Base-by-base conservation (phyloP, 2,888 invertebrate genomes). In the Toxonevra muliebris region DNA sequence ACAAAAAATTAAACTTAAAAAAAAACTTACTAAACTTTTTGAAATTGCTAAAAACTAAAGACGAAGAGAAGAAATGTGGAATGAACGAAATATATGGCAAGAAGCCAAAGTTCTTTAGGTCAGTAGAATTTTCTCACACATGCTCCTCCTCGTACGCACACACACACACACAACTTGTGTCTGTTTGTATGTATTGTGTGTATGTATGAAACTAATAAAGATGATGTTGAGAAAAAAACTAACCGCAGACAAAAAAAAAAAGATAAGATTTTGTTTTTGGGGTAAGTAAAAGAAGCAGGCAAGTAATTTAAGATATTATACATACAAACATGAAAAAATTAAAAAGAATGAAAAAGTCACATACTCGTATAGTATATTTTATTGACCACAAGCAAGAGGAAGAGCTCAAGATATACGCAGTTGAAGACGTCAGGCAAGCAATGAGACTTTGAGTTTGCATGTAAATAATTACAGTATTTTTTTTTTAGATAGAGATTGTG, bases 61-160 rank as follows among this genome's bases (percentile, higher is more conserved):
- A 20, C 17, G 59, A 64, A 61, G n/a, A 52, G 40, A 61, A 43
- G 48, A 48, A 17, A 12, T 12, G 15, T 45, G 53, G 12, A 53
- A 17, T 8, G 43, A 41, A 40, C 40, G 40, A 61, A 61, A 61
- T 59, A 69, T 66, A 69, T 70, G 71, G 69, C 76, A 70, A 80
- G 77, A 81, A 80, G 80, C 79, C 82, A 80, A 82, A 80, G 80
- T 81, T 80, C 82, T 80, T 76, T 80, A 79, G 82, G 80, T 80
- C 80, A 80, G 81, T 82, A 81, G 82, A 80, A 79, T 80, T 82
- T 82, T 79, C 79, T 79, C 82, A 82, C 65, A 73, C 69, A 70
- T 30, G 30, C 30, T 30, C 30, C 30, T 30, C 30, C 30, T 30
- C 30, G 30, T 54, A 65, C 43, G 42, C 68, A 68, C 20, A 43